Percentiles rank a stretch among this genome's conserved stretches.
Conservation (phyloP, 2,888 invertebrate species). For the Lithophane ornitopus region DNA sequence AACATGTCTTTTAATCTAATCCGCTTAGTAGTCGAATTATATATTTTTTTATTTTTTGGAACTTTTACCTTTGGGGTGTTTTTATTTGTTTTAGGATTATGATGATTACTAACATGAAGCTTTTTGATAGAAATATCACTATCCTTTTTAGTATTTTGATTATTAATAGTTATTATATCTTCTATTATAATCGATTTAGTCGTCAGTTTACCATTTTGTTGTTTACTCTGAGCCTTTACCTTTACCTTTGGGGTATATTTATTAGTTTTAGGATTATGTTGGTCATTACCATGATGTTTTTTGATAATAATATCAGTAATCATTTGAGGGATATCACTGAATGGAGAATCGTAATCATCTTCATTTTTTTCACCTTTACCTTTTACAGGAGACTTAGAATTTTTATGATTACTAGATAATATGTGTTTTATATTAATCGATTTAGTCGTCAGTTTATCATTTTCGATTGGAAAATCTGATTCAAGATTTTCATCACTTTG, state of each 20-base stretch:
- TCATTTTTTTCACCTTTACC: neutral
- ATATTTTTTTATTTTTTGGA: neutral
- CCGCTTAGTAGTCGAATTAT: neutral
- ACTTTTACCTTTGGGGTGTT: neutral
- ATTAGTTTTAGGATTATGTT: neutral
- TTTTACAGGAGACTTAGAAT: neutral
- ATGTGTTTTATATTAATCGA: neutral
- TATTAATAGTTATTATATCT: too few species aligned
- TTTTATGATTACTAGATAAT: neutral
- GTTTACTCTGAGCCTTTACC: neutral
- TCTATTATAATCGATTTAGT: neutral
- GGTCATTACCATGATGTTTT: neutral
- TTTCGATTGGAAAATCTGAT: neutral
- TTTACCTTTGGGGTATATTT: neutral
- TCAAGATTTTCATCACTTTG: neutral
- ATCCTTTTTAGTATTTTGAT: neutral
- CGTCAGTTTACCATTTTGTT: neutral
- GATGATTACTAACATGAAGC: neutral
- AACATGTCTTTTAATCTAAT: neutral
- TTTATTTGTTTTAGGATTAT: neutral
- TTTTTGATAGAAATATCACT: neutral
- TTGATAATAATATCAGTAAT: neutral
- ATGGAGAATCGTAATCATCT: neutral
- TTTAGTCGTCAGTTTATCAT: constrained; percentile 1
- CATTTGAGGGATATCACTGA: neutral